Base-by-base conservation (phyloP, 2,113 vertebrate species). In the Struthio camelus region DNA sequence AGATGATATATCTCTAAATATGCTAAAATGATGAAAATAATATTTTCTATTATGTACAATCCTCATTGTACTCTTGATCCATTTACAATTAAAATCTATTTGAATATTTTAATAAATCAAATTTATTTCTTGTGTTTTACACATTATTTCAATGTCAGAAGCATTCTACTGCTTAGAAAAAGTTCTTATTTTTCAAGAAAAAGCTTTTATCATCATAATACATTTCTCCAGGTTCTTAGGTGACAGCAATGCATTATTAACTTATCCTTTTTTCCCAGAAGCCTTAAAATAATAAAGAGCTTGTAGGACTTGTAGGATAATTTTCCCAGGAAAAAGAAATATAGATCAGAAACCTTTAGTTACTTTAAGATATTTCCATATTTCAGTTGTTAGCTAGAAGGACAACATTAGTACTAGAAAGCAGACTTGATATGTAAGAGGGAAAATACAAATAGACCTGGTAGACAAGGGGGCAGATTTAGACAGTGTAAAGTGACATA, bases 211-310 rank as follows among this genome's bases (percentile, higher is more conserved):
- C 70, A 89, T 32, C 46, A 23, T 40, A 79, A 66, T 91, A 91
- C 27, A 92, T 96, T 94, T 95, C 77, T 59, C 15, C 12, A 8
- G 80, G 64, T 89, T 93, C 53, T 25, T 86, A 82, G 81, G 64
- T 84, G 88, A 91, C 73, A 84, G 46, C 27, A 70, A 79, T 85
- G 54, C 91, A 94, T 93, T 93, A 96, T 94, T 96, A 96, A 93
- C 61, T 73, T 58, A 66, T 9, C 76, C 36, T 65, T 92, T 95
- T 96, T 94, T 48, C 34, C 81, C 77, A 38, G 25, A 65, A 90
- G 25, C 18, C 82, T 87, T 50, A 91, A 73, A 92, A 88, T 80
- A 87, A 87, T 54, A 40, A 78, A 46, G 7, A 61, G 19, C 61
- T 89, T 67, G n/a, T 79, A 87, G 48, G 32, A 56, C 69, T 90